Evolutionary conservation across 2,888 invertebrate species (phyloP), one percentile per base, ranked within the genome.

Genomic region (Caenorhabditis zanzibari): DNA sequence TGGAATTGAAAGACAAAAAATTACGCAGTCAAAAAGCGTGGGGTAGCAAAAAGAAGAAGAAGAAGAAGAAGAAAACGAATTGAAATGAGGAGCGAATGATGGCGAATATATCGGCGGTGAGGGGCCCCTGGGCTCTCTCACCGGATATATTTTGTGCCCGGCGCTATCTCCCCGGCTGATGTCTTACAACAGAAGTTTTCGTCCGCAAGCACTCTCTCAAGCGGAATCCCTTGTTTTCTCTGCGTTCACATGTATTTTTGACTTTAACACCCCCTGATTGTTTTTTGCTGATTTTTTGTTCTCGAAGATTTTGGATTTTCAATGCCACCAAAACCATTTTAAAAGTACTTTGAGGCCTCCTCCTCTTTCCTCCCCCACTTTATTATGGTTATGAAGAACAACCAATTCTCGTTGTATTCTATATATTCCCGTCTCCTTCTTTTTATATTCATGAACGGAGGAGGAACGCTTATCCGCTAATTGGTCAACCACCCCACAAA

Each of bases 51-150:
- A 63, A 69, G 64, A 54, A 47, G 56, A 66, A 64, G 38, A 44
- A 44, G 44, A 44, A 44, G 44, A 52, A 64, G 56, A 66, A 64
- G 52, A 56, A 66, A 64, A 77, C 44, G 69, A 79, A 79, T 79
- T 71, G 79, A 71, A 79, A 79, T 79, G 79, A 79, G 79, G 63
- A 79, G 79, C 71, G 71, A 79, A 79, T 79, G 79, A 79, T 79
- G 71, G 79, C 77, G 71, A 79, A 79, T 71, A n/a, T n/a, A 79
- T 79, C 71, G 77, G 68, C 68, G 76, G 68, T 66, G 59, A 54
- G 41, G 49, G 47, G 58, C 19, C 22, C 64, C 38, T 12, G 24
- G 52, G 47, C 69, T 68, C 68, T 71, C 79, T 79, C 79, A 77
- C 79, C 79, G 79, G 79, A 79, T 79, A 79, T 72, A 79, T 79